Evolutionary conservation across 2,113 vertebrate genomes (phyloP), one percentile per base, ranked within the genome.

Genomic region (Nanorana parkeri): DNA sequence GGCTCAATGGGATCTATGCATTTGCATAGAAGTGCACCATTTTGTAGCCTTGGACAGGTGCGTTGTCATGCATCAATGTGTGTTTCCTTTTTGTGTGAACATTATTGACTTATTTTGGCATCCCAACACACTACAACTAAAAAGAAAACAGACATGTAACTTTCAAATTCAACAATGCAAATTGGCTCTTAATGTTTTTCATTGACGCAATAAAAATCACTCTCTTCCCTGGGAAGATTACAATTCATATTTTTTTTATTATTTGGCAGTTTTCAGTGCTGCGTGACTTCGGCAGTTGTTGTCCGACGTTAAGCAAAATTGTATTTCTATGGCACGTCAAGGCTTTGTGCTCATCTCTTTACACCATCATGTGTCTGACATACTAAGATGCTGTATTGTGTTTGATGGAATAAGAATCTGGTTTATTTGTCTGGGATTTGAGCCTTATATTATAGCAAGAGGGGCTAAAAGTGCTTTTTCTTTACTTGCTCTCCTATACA

Each of bases 331-430:
- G 32, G 65, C 65, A 26, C 51, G 23, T 21, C 51, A 47, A 54
- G 61, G 41, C 47, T 17, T 13, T 21, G 17, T 60, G 58, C 52
- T 23, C 21, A 23, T 24, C 29, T 68, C 29, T 75, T 54, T 52
- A 28, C 71, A 17, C 72, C 71, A 29, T 68, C 71, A 66, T 56
- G 71, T 67, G n/a, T 83, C 24, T 83, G 71, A 83, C 71, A 76
- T 68, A 68, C 73, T 28, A 52, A 68, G 63, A 66, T 41, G 63
- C 32, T 56, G 23, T 76, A 60, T 75, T 74, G 55, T 51, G 26
- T 60, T 68, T 76, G 63, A 76, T 60, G 71, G 64, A 20, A 56
- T 47, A 19, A 24, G 29, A 75, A 26, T 58, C 61, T 67, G 52
- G 26, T 68, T 56, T 66, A 51, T 56, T 61, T 68, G 65, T 83